Conservation (phyloP, 2,888 invertebrate species). For the Acanthacorydalis orientalis region DNA sequence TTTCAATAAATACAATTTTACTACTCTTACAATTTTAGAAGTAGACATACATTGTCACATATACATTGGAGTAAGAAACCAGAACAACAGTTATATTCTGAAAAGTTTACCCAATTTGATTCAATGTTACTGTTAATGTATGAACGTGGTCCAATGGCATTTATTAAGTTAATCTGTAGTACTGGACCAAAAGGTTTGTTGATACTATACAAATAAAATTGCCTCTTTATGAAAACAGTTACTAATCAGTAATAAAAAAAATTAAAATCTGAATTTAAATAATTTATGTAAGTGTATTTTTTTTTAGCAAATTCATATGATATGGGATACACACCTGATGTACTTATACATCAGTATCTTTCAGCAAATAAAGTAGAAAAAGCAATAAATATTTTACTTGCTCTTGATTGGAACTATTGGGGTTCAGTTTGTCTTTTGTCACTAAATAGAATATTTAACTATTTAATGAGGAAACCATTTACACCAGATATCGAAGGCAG, state of each 20-base stretch:
- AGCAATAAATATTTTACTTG: conserved; percentile 44
- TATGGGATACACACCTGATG: conserved; percentile 36
- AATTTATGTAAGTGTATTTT: too few relatives aligned
- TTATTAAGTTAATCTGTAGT: conserved; percentile 34
- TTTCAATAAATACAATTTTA: not conserved
- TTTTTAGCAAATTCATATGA: conserved; percentile 23
- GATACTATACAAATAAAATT: too few relatives aligned
- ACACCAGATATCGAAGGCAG: conserved; percentile 40
- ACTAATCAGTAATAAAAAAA: too few relatives aligned
- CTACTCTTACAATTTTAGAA: conserved; percentile 16
- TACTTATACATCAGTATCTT: conserved; percentile 45
- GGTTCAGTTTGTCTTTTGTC: conserved; percentile 58
- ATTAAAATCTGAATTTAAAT: too few relatives aligned
- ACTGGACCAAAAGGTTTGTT: conserved; percentile 24
- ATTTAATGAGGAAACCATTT: conserved; percentile 39
- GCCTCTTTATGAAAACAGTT: too few relatives aligned
- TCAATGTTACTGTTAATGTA: conserved; percentile 37
- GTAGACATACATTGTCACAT: conserved; percentile 34
- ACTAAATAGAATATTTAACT: conserved; percentile 53
- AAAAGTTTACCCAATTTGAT: conserved; percentile 30
- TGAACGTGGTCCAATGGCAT: conserved; percentile 43
- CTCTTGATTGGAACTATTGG: conserved; percentile 64
- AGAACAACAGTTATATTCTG: conserved; percentile 24
- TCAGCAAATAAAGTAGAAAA: conserved; percentile 44
- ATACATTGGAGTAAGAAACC: conserved; percentile 41